A percentile compares a stretch with the other conserved stretches of the same genome.
These are phyloP conservation scores for Myotis daubentonii DNA, from an alignment of 2,797 vertebrate genomes.

Conservation along the genomic window DNA sequence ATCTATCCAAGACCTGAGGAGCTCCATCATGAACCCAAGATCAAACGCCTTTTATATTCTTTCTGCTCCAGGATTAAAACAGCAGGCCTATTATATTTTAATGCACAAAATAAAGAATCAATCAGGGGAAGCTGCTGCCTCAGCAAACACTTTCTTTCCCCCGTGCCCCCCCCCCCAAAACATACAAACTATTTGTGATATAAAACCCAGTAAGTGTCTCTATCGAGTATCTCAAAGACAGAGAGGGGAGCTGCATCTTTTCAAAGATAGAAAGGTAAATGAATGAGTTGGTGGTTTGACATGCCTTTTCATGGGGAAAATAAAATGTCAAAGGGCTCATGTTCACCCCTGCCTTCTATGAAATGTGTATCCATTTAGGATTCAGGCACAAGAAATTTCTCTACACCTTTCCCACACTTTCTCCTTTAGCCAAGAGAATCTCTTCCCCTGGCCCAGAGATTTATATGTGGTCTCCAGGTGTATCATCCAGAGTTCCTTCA, in stretches of 20 bases:
- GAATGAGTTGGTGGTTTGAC: neutral
- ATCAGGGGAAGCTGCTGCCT: constrained; percentile 57
- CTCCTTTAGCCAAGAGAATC: neutral
- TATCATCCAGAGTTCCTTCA: neutral
- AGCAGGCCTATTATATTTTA: constrained; percentile 61
- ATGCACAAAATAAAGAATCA: constrained; percentile 9
- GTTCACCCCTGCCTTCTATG: neutral
- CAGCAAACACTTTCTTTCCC: constrained; percentile 62
- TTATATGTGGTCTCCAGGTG: neutral
- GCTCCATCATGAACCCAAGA: constrained; percentile 60
- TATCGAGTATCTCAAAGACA: neutral
- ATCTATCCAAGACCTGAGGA: constrained; percentile 63
- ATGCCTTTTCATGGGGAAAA: neutral
- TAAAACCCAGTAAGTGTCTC: constrained; percentile 35
- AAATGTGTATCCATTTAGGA: neutral
- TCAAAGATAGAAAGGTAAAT: neutral
- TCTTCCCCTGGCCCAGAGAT: neutral
- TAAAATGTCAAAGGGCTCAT: neutral
- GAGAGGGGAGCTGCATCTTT: neutral
- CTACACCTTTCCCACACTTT: constrained; percentile 18
- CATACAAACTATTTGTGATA: constrained; percentile 55
- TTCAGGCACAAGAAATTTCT: neutral
- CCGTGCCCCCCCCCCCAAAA: neutral
- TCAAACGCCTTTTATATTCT: constrained; percentile 66
- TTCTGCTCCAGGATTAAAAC: constrained; percentile 66